Conservation (phyloP, 2,113 vertebrate genomes). For the Strigops habroptila region DNA sequence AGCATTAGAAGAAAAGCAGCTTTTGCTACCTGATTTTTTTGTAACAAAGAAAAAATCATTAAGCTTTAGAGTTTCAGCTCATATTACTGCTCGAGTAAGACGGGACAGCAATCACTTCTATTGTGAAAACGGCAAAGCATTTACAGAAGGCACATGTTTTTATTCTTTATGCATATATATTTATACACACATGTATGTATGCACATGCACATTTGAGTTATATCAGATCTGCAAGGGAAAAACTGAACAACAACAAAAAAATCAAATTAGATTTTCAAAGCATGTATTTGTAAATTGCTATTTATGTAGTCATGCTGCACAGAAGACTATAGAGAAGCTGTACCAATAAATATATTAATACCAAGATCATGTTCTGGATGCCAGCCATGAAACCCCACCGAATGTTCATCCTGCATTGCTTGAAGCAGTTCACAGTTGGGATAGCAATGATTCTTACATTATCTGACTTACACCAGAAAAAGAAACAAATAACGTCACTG, state of each 20-base stretch:
- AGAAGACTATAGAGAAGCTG: not conserved
- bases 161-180: not conserved
- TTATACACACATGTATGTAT: not conserved
- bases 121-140: not conserved
- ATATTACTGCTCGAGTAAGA: not conserved
- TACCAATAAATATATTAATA: not conserved
- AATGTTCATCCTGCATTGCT: not conserved
- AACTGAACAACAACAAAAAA: not conserved
- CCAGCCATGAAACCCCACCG: not conserved
- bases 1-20: not conserved
- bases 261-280: not conserved
- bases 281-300: not conserved
- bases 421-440: not conserved
- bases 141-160: not conserved
- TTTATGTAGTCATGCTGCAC: not conserved
- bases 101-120: not conserved
- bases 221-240: not conserved
- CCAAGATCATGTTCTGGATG: not conserved
- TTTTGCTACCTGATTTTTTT: not conserved
- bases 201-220: not conserved
- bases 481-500: not conserved
- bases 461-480: not conserved
- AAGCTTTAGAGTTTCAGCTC: conserved; percentile 7
- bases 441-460: not conserved
- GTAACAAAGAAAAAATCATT: not conserved